Percentiles rank a stretch among this genome's conserved stretches.
phyloP scores from a whole-genome alignment of 2,888 invertebrate species.

The Zygogramma bicolorata region DNA sequence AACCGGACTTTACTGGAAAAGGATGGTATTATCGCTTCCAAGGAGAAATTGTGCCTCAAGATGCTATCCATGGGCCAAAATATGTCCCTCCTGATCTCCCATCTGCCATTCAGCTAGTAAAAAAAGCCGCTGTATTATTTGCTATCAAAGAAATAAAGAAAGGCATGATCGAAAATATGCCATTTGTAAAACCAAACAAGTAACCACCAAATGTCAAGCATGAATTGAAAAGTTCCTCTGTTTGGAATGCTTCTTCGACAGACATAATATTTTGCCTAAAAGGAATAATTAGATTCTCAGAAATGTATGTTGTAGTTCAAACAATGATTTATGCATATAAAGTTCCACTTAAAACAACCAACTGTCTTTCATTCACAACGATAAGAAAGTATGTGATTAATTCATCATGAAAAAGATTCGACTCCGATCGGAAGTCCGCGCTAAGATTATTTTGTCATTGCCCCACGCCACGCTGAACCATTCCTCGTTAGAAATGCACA shows the following conservation, averaged over 20 bases:
- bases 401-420: constrained; percentile 6
- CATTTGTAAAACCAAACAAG: constrained; percentile 19
- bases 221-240: constrained; percentile 20
- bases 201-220: constrained; percentile 10
- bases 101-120: constrained; percentile 12
- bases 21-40: constrained; percentile 13
- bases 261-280: constrained; percentile 4
- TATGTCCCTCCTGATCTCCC: constrained; percentile 8
- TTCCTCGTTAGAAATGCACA: too few relatives aligned
- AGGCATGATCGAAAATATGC: constrained; percentile 13
- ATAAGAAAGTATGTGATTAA: background rate
- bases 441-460: constrained; percentile 21
- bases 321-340: constrained; percentile 8
- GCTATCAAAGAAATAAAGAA: constrained; percentile 21
- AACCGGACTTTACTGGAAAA: too few relatives aligned
- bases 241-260: background rate
- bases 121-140: constrained; percentile 20
- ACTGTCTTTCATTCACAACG: background rate
- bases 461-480: constrained; percentile 17
- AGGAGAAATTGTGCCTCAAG: constrained; percentile 17
- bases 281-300: background rate
- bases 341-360: background rate
- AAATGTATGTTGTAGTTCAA: constrained; percentile 4
- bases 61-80: constrained; percentile 8
- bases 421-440: constrained; percentile 11